These are phyloP conservation scores for Dastarcus helophoroides DNA, from an alignment of 2,888 invertebrate species.

Conservation along the genomic window DNA sequence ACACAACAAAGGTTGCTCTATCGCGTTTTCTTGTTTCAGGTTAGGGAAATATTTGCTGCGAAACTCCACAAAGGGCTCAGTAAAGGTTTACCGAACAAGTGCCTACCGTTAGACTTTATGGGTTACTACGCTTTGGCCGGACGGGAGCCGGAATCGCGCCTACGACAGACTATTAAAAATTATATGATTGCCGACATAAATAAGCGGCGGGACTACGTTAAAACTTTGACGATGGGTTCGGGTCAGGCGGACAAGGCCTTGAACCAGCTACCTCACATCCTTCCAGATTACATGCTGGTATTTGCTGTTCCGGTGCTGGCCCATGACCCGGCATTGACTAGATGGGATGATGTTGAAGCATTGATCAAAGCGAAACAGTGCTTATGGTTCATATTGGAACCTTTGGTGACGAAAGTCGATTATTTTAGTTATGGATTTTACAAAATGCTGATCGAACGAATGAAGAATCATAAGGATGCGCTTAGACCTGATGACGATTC, in stretches of 20 bases:
- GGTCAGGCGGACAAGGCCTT: constrained; percentile 54
- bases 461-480: constrained; percentile 90
- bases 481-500: constrained; percentile 70
- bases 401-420: constrained; percentile 85
- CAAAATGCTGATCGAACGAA: constrained; percentile 82
- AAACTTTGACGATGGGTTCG: constrained; percentile 64
- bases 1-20: too few relatives aligned
- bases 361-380: constrained; percentile 73
- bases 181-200: constrained; percentile 81
- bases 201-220: constrained; percentile 82
- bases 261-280: constrained; percentile 71
- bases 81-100: constrained; percentile 76
- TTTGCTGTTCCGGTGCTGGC: constrained; percentile 93
- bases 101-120: constrained; percentile 93
- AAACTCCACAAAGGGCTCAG: constrained; percentile 80
- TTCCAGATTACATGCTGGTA: constrained; percentile 95
- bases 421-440: constrained; percentile 93
- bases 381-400: constrained; percentile 90
- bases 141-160: constrained; percentile 72
- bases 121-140: constrained; percentile 87
- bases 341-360: constrained; percentile 64
- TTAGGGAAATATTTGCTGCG: constrained; percentile 59
- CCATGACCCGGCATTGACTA: constrained; percentile 78
- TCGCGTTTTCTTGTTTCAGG: constrained; percentile 52
- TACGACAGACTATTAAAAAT: constrained; percentile 56